Conservation (phyloP, 1,140 invertebrate genomes). For the Heterodera carotae region DNA sequence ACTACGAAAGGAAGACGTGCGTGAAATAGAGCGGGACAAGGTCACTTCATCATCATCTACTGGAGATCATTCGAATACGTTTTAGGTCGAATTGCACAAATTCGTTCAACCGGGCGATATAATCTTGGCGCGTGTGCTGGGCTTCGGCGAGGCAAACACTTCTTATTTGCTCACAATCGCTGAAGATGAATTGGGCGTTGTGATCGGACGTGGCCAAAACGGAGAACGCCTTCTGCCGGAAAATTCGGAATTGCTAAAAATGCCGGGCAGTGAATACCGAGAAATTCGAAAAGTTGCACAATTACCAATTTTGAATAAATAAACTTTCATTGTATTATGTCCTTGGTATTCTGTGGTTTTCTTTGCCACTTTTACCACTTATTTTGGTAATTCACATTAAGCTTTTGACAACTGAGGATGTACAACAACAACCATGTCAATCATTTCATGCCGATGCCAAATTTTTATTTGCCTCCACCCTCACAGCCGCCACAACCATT, state of each 20-base stretch:
- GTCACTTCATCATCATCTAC: conserved; percentile 19
- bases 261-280: conserved; percentile 41
- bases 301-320: conserved; percentile 51
- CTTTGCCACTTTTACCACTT: neutral
- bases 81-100: conserved; percentile 47
- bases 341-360: neutral
- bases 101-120: conserved; percentile 55
- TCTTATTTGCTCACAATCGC: conserved; percentile 50
- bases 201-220: conserved; percentile 49
- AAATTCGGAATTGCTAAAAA: conserved; percentile 33
- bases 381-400: conserved; percentile 9
- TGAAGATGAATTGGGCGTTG: conserved; percentile 51
- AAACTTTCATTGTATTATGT: conserved; percentile 5
- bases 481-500: conserved; percentile 7
- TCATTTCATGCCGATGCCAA: neutral
- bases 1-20: conserved; percentile 53
- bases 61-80: neutral
- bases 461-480: conserved; percentile 15
- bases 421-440: conserved; percentile 5
- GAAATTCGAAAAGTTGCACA: conserved; percentile 54
- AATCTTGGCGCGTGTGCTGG: conserved; percentile 54
- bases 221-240: conserved; percentile 47
- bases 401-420: neutral
- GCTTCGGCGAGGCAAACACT: conserved; percentile 54
- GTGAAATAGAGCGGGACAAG: conserved; percentile 53